phyloP scores from a whole-genome alignment of 2,113 vertebrate genomes.

The Cnemophilus loriae region DNA sequence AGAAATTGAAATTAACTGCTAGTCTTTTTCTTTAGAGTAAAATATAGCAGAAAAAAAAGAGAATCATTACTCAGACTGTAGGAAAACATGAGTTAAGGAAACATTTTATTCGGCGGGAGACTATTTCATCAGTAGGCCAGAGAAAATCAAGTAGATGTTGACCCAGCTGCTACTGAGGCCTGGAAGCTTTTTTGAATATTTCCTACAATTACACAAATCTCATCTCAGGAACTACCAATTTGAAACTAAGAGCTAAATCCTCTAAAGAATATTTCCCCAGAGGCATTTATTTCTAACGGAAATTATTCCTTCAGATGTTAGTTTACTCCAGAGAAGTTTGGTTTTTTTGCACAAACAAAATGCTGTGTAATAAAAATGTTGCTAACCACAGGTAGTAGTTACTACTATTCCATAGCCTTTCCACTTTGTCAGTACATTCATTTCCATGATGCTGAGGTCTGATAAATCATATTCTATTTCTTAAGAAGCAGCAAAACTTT shows the following conservation, averaged over 20 bases:
- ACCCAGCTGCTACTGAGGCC: conserved; percentile 1
- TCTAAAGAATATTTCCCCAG: neutral
- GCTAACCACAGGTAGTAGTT: neutral
- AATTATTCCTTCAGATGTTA: neutral
- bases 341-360: neutral
- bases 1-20: neutral
- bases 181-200: conserved; percentile 3
- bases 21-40: neutral
- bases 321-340: neutral
- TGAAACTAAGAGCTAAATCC: neutral
- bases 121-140: neutral
- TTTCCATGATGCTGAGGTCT: neutral
- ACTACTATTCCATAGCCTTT: neutral
- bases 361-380: neutral
- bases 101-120: neutral
- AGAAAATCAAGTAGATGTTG: conserved; percentile 2
- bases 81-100: neutral
- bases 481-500: neutral
- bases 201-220: conserved; percentile 2
- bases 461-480: neutral
- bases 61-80: neutral
- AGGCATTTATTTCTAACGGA: neutral
- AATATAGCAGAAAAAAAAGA: neutral
- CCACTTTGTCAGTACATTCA: neutral
- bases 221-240: neutral